These are phyloP conservation scores for Cremastobaeus sp. DNA, from an alignment of 2,888 invertebrate genomes.

Conservation along the genomic window DNA sequence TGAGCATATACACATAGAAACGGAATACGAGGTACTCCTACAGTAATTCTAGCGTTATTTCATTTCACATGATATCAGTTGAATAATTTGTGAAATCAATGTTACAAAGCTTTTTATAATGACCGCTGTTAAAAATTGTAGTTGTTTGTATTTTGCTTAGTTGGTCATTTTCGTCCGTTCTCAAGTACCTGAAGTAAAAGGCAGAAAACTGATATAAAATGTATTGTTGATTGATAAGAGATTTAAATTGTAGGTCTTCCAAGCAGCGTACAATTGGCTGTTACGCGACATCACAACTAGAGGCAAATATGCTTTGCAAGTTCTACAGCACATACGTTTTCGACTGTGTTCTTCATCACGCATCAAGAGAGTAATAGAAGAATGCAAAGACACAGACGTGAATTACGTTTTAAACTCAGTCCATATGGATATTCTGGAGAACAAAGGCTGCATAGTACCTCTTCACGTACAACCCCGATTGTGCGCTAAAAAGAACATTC, in stretches of 20 bases:
- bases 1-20: constrained; percentile 91
- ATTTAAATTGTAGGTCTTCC: constrained; percentile 82
- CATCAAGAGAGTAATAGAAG: constrained; percentile 87
- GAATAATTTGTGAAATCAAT: no score
- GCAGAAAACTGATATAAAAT: no score
- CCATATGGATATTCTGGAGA: constrained; percentile 86
- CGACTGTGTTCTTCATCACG: constrained; percentile 89
- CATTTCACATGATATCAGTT: no score
- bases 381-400: constrained; percentile 89
- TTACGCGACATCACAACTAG: constrained; percentile 88
- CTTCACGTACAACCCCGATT: constrained; percentile 88
- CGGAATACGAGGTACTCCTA: constrained; percentile 87
- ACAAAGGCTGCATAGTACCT: constrained; percentile 87
- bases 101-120: no score
- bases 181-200: no score
- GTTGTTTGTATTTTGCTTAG: no score
- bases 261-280: constrained; percentile 93
- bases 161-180: no score
- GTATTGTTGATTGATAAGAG: no score
- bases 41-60: not conserved
- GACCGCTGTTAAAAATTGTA: no score
- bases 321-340: constrained; percentile 88
- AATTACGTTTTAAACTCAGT: constrained; percentile 89
- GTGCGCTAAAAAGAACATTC: constrained; percentile 91
- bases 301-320: constrained; percentile 90